These are phyloP conservation scores for Anastrepha ludens DNA, from an alignment of 1,140 invertebrate species.

Conservation along the genomic window DNA sequence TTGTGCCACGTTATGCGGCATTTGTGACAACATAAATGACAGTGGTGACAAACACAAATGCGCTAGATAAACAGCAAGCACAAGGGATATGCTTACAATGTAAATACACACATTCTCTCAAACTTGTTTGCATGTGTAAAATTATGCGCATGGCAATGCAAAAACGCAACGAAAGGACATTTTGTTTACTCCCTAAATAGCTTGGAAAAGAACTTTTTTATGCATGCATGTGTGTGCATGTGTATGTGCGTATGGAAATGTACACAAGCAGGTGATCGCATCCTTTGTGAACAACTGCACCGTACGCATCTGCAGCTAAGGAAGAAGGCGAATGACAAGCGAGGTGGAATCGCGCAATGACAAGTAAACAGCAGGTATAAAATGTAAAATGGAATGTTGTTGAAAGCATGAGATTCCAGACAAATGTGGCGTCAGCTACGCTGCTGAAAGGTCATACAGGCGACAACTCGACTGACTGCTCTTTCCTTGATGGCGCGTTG, in stretches of 20 bases:
- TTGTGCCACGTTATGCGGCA: conserved; percentile 20
- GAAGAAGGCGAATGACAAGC: neutral
- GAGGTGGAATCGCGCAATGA: conserved; percentile 9
- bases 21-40: conserved; percentile 34
- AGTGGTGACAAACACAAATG: conserved; percentile 41
- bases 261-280: neutral
- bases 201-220: neutral
- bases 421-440: conserved; percentile 37
- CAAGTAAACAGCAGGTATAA: conserved; percentile 28
- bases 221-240: neutral
- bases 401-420: conserved; percentile 25
- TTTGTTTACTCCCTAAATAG: conserved; percentile 41
- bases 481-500: conserved; percentile 14
- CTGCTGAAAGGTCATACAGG: conserved; percentile 34
- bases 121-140: neutral
- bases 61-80: conserved; percentile 1
- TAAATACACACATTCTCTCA: neutral
- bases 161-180: neutral
- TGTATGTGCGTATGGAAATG: neutral
- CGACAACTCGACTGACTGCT: conserved; percentile 39
- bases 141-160: conserved; percentile 43
- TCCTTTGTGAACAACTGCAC: neutral
- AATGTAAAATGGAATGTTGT: neutral
- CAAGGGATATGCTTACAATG: neutral
- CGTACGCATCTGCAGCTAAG: neutral